A percentile compares a stretch with the other conserved stretches of the same genome.
phyloP scores from a whole-genome alignment of 2,113 vertebrate genomes.

The Stegostoma tigrinum region DNA sequence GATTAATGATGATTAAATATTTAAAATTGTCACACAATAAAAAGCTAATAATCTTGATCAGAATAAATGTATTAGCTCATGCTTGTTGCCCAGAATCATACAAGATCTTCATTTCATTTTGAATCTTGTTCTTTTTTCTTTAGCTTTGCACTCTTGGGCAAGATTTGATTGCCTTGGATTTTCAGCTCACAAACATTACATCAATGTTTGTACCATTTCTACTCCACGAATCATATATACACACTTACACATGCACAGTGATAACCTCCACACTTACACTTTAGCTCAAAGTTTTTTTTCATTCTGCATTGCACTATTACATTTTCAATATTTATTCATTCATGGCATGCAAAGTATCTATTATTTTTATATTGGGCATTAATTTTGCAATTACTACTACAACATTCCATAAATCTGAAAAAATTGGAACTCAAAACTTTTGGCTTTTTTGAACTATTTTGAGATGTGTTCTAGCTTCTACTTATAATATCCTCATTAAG shows the following conservation, averaged over 20 bases:
- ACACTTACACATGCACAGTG: too few relatives aligned
- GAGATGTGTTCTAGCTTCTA: neutral
- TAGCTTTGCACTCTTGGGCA: neutral
- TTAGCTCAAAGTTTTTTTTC: neutral
- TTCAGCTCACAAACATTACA: neutral
- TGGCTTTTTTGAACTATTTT: neutral
- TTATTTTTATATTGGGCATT: neutral
- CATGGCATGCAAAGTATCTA: too few relatives aligned
- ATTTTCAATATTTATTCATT: neutral
- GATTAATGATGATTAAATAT: neutral
- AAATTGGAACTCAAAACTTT: neutral
- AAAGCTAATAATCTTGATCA: neutral
- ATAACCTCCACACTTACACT: neutral
- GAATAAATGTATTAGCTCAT: neutral
- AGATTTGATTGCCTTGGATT: neutral
- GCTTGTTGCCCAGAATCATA: neutral
- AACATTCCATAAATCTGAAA: neutral
- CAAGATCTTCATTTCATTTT: too few relatives aligned
- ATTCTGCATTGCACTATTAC: neutral
- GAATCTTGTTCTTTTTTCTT: neutral
- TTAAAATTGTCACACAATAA: neutral
- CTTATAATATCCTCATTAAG: neutral
- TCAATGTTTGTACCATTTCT: neutral
- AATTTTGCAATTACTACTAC: neutral
- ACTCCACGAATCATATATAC: neutral